phyloP scores from a whole-genome alignment of 2,888 invertebrate species.

The Harpagoxenus sublaevis region DNA sequence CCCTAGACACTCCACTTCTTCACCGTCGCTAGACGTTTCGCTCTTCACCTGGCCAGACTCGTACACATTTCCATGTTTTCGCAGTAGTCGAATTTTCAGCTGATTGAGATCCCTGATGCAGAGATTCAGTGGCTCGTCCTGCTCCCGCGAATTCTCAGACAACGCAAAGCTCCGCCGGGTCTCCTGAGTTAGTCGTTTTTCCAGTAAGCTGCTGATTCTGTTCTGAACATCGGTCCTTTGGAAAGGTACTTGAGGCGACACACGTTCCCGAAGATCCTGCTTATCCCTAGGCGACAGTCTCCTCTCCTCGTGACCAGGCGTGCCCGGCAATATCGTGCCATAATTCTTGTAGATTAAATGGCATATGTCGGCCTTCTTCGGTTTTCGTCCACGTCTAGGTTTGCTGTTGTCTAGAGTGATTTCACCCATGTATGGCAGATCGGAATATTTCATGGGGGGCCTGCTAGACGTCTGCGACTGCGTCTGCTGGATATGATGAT shows the following conservation, averaged over 20 bases:
- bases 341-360: slow-evolving; percentile 97
- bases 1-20: slow-evolving; percentile 87
- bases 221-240: slow-evolving; percentile 90
- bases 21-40: slow-evolving; percentile 87
- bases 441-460: slow-evolving; percentile 90
- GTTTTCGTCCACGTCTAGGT: slow-evolving; percentile 94
- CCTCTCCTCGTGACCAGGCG: slow-evolving; percentile 88
- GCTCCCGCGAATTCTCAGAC: slow-evolving; percentile 86
- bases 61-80: slow-evolving; percentile 89
- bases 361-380: slow-evolving; percentile 97
- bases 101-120: slow-evolving; percentile 93
- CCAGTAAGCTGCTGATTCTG: slow-evolving; percentile 90
- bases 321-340: slow-evolving; percentile 94
- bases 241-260: slow-evolving; percentile 79
- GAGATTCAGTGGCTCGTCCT: slow-evolving; percentile 93
- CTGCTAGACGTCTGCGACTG: slow-evolving; percentile 80
- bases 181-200: slow-evolving; percentile 91
- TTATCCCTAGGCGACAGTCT: slow-evolving; percentile 75
- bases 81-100: slow-evolving; percentile 89
- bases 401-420: slow-evolving; percentile 96
- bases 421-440: slow-evolving; percentile 97
- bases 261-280: slow-evolving; percentile 72
- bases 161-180: slow-evolving; percentile 86
- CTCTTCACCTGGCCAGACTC: slow-evolving; percentile 88
- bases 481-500: slow-evolving; percentile 65